Percentiles rank a stretch among this genome's conserved stretches.
Conservation (phyloP, 2,797 vertebrate genomes). For the Spea hammondii region DNA sequence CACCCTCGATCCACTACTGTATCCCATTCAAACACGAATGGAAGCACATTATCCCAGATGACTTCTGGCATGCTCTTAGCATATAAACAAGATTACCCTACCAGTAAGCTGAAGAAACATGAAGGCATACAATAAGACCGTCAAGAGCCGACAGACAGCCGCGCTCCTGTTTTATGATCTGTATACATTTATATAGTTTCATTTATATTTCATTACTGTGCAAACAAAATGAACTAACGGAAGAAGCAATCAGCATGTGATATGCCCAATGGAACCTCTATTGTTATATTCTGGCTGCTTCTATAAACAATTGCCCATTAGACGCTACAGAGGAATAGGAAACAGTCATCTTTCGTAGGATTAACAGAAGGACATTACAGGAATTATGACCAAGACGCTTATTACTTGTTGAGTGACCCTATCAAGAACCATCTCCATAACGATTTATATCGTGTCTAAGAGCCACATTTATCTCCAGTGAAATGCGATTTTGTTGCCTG, state of each 20-base stretch:
- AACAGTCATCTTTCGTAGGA: slow-evolving; percentile 44
- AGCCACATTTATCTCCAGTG: slow-evolving; percentile 35
- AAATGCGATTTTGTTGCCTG: slow-evolving; percentile 16
- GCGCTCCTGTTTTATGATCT: slow-evolving; percentile 60
- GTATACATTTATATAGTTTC: slow-evolving; percentile 58
- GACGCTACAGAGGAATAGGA: slow-evolving; percentile 55
- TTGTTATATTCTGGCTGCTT: slow-evolving; percentile 53
- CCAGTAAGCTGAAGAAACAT: slow-evolving; percentile 24
- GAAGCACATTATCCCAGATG: too few relatives aligned
- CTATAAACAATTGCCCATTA: slow-evolving; percentile 60
- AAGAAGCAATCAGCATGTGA: slow-evolving; percentile 60
- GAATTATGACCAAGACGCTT: slow-evolving; percentile 36
- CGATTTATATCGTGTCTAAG: neutral
- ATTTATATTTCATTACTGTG: slow-evolving; percentile 59
- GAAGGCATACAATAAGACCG: slow-evolving; percentile 23
- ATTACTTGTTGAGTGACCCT: slow-evolving; percentile 45
- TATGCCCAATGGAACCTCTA: slow-evolving; percentile 55
- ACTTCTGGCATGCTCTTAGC: neutral
- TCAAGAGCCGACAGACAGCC: slow-evolving; percentile 37
- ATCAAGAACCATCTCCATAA: slow-evolving; percentile 32
- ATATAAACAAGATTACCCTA: slow-evolving; percentile 27
- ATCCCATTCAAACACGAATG: too few relatives aligned
- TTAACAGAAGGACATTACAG: slow-evolving; percentile 33
- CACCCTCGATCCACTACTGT: too few relatives aligned
- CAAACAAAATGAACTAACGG: slow-evolving; percentile 59